A percentile compares a stretch with the other conserved stretches of the same genome.
Evolutionary conservation across 2,888 invertebrate genomes (phyloP).

Genomic region (Athetis lepigone): DNA sequence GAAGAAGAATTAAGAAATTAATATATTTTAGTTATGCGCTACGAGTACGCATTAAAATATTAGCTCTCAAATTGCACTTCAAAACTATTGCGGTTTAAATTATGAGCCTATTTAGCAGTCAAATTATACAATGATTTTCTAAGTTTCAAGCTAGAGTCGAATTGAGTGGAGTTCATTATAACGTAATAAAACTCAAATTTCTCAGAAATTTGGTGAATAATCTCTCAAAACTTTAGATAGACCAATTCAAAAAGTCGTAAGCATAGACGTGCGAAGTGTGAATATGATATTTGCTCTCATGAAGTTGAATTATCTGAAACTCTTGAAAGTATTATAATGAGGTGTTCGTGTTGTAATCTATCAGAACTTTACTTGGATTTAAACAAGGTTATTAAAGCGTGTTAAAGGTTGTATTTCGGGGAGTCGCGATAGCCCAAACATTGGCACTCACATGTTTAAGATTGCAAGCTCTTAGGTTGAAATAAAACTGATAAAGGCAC

Average conservation of each 20-base stretch:
- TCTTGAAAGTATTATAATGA: slow-evolving; percentile 20
- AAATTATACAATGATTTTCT: slow-evolving; percentile 27
- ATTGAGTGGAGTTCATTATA: slow-evolving; percentile 24
- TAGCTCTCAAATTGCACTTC: background rate
- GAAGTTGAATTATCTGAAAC: slow-evolving; percentile 13
- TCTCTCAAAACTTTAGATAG: slow-evolving; percentile 25
- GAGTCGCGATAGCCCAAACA: too few relatives aligned
- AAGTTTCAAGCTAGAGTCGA: slow-evolving; percentile 16
- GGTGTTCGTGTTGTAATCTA: background rate
- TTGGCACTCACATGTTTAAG: too few relatives aligned
- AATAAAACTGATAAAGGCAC: too few relatives aligned
- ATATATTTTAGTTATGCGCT: too few relatives aligned
- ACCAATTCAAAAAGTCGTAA: slow-evolving; percentile 24
- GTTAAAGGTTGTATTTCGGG: too few relatives aligned
- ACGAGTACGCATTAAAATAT: background rate
- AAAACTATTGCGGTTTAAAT: background rate
- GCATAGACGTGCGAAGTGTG: slow-evolving; percentile 34
- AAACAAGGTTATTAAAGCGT: background rate
- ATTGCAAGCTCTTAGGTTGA: too few relatives aligned
- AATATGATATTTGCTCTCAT: slow-evolving; percentile 23
- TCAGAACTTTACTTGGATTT: slow-evolving; percentile 4
- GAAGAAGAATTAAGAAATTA: too few relatives aligned
- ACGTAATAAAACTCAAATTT: slow-evolving; percentile 31
- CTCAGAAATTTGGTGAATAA: slow-evolving; percentile 21
- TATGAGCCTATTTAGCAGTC: background rate